Conservation (phyloP, 2,797 vertebrate species). For the Gymnothorax javanicus region DNA sequence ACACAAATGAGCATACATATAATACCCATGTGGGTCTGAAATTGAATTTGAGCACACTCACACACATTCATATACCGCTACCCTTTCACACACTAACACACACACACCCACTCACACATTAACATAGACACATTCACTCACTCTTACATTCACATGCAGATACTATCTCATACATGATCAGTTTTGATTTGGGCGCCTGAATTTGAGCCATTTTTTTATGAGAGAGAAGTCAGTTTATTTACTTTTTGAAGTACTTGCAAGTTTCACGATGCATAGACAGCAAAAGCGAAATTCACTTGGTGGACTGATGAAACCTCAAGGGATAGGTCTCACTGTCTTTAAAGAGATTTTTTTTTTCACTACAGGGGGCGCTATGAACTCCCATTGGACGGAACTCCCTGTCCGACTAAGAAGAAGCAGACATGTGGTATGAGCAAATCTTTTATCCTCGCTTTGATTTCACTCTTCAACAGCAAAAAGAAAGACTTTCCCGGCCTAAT, state of each 20-base stretch:
- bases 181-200: not conserved
- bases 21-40: too few species aligned
- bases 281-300: not conserved
- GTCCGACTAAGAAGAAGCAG: not conserved
- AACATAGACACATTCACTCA: not conserved
- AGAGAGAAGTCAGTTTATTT: not conserved
- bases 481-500: not conserved
- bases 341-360: not conserved
- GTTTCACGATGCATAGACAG: not conserved
- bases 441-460: not conserved
- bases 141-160: not conserved
- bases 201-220: not conserved
- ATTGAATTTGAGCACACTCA: too few species aligned
- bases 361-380: not conserved
- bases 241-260: not conserved
- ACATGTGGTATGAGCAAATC: not conserved
- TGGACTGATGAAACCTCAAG: not conserved
- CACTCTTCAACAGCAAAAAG: not conserved
- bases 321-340: not conserved
- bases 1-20: not conserved
- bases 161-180: not conserved
- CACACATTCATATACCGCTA: not conserved
- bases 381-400: not conserved
- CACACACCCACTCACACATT: not conserved
- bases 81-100: too few species aligned